Percentiles rank a stretch among this genome's conserved stretches.
Evolutionary conservation across 2,888 invertebrate species (phyloP).

Genomic region (Holacanthella duospinosa): DNA sequence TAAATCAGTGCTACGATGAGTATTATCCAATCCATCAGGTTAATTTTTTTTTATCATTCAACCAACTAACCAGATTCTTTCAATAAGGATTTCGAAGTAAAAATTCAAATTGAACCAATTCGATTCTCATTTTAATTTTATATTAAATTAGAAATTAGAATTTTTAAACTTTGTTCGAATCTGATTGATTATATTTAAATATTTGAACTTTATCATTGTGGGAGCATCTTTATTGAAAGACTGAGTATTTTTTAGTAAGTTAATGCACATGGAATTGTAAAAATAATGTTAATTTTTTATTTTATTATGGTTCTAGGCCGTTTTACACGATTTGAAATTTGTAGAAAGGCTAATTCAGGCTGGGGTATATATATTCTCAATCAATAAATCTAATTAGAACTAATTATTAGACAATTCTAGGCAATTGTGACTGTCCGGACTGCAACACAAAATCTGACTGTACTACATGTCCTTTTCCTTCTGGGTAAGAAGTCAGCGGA

Average conservation of each 20-base stretch:
- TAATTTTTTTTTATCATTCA: constrained; percentile 1
- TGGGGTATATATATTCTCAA: constrained; percentile 21
- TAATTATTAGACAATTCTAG: not conserved
- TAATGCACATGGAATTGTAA: no score
- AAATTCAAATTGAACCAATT: not conserved
- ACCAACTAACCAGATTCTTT: not conserved
- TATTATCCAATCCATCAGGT: constrained; percentile 66
- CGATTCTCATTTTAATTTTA: no score
- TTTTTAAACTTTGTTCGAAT: no score
- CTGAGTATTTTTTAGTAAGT: no score
- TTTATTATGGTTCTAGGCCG: constrained; percentile 42
- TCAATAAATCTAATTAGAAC: not conserved
- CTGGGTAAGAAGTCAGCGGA: constrained; percentile 59
- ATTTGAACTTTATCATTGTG: no score
- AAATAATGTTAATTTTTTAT: not conserved
- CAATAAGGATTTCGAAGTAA: not conserved
- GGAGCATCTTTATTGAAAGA: no score
- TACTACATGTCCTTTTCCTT: constrained; percentile 57
- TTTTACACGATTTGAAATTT: constrained; percentile 59
- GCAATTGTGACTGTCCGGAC: constrained; percentile 55
- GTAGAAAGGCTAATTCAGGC: constrained; percentile 48
- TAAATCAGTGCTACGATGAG: constrained; percentile 60
- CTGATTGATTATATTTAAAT: no score
- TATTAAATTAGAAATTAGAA: no score
- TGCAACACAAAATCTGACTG: constrained; percentile 60